phyloP scores from a whole-genome alignment of 2,797 vertebrate genomes.

The Lepilemur ruficaudatus region DNA sequence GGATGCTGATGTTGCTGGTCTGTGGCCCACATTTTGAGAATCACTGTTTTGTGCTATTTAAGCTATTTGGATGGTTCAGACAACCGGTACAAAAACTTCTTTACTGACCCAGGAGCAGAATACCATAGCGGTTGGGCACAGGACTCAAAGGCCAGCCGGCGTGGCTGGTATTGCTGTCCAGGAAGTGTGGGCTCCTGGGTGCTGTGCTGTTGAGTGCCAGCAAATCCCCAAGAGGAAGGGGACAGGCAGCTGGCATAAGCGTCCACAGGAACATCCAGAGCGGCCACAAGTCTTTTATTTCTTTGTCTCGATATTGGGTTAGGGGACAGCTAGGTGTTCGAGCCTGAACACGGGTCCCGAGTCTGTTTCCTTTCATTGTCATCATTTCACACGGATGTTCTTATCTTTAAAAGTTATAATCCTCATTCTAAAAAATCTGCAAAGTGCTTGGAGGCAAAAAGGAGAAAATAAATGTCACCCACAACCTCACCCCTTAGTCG shows the following conservation, averaged over 20 bases:
- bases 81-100: not conserved
- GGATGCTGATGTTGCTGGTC: not conserved
- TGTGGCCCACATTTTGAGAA: not conserved
- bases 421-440: not conserved
- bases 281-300: not conserved
- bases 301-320: not conserved
- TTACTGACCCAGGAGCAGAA: not conserved
- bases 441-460: not conserved
- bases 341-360: rapidly evolving
- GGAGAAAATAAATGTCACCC: not conserved
- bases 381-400: not conserved
- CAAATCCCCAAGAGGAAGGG: not conserved
- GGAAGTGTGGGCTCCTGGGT: not conserved
- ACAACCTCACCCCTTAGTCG: rapidly evolving
- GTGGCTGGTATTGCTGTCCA: rapidly evolving
- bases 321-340: not conserved
- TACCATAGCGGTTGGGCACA: rapidly evolving
- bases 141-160: too few species aligned
- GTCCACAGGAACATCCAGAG: rapidly evolving
- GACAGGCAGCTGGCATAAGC: rapidly evolving
- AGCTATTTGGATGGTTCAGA: rapidly evolving
- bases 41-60: rapidly evolving
- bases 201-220: not conserved
- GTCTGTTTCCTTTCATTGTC: not conserved
- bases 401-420: not conserved